These are phyloP conservation scores for Phrynocephalus forsythii DNA, from an alignment of 2,797 vertebrate genomes.

Conservation along the genomic window DNA sequence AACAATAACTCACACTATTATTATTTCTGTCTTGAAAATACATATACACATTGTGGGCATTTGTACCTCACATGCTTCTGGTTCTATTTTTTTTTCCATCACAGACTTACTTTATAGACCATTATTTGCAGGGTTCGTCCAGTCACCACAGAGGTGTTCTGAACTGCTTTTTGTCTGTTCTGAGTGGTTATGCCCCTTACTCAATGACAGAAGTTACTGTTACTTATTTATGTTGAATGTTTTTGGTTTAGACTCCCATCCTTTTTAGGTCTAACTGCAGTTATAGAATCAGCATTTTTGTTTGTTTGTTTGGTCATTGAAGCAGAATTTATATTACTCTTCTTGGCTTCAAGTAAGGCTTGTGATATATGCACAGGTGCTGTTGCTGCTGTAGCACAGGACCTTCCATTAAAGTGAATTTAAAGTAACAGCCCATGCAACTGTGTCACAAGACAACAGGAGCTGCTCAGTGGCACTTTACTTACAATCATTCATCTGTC, in stretches of 20 bases:
- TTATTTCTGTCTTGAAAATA: neutral
- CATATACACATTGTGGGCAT: neutral
- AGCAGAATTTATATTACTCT: neutral
- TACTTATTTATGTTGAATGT: neutral
- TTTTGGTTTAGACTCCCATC: neutral
- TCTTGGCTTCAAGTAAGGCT: neutral
- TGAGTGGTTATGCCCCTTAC: neutral
- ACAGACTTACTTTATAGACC: too few species aligned
- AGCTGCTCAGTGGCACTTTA: neutral
- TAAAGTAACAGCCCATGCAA: too few species aligned
- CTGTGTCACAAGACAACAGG: neutral
- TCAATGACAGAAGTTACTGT: neutral
- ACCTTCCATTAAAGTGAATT: neutral
- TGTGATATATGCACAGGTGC: neutral
- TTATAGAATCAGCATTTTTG: too few species aligned
- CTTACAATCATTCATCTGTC: neutral
- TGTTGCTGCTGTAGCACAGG: too few species aligned
- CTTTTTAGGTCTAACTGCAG: neutral
- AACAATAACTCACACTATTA: neutral
- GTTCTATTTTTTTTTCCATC: neutral
- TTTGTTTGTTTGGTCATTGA: neutral
- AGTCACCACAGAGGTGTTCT: neutral
- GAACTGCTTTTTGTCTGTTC: neutral
- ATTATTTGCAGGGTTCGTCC: neutral
- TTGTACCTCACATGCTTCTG: neutral